Evolutionary conservation across 2,797 vertebrate species (phyloP).

Genomic region (Sebastes matsubarae): DNA sequence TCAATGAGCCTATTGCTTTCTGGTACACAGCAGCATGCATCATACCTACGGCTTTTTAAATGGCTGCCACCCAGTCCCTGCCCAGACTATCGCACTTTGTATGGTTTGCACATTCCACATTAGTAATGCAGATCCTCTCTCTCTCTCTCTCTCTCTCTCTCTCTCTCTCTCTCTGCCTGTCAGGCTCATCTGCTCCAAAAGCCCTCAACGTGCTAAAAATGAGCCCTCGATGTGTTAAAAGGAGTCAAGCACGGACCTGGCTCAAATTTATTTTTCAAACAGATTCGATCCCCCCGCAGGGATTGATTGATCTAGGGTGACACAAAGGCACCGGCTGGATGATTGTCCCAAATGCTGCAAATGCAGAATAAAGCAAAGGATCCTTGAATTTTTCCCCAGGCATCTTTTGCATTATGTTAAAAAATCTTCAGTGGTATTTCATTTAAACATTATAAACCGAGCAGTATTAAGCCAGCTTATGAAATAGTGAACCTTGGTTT

Average conservation of each 20-base stretch:
- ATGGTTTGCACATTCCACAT: conserved; percentile 69
- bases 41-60: conserved; percentile 43
- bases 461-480: not conserved
- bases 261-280: conserved; percentile 54
- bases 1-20: conserved; percentile 12
- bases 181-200: conserved; percentile 73
- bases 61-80: conserved; percentile 45
- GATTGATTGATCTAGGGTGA: conserved; percentile 39
- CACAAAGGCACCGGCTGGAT: conserved; percentile 13
- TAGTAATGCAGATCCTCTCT: conserved; percentile 73
- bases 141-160: not conserved
- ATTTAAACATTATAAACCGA: not conserved
- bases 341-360: conserved; percentile 10
- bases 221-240: conserved; percentile 58
- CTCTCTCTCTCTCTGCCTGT: conserved; percentile 57
- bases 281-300: conserved; percentile 31
- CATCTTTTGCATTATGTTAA: not conserved
- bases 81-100: conserved; percentile 45
- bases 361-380: conserved; percentile 9
- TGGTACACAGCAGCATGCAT: not conserved
- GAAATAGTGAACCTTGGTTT: not conserved
- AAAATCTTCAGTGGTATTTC: not conserved
- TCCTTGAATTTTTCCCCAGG: not conserved
- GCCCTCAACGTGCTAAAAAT: conserved; percentile 58
- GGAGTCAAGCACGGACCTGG: conserved; percentile 58